Evolutionary conservation across 2,888 invertebrate genomes (phyloP).

Genomic region (Eupithecia exiguata): DNA sequence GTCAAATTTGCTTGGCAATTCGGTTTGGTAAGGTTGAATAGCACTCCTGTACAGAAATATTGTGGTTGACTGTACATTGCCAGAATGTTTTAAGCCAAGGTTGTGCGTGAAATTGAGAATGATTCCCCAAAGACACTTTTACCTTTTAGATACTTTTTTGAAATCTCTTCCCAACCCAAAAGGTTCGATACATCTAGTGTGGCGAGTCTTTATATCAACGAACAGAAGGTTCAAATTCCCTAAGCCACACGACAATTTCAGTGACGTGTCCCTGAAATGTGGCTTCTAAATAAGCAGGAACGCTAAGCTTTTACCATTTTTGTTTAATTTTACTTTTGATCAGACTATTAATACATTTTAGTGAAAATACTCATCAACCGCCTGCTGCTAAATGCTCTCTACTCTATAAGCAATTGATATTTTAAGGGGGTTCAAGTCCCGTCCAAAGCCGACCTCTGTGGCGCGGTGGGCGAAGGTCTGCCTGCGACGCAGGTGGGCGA

Average conservation of each 20-base stretch:
- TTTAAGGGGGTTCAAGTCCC: background rate
- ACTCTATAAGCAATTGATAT: background rate
- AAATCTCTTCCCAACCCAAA: background rate
- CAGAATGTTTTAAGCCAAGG: background rate
- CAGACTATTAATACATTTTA: background rate
- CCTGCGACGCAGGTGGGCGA: too few relatives aligned
- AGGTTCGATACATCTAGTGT: background rate
- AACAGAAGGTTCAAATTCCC: background rate
- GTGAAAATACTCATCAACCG: background rate
- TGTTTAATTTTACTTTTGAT: background rate
- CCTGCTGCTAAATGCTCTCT: background rate
- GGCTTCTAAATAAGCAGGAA: background rate
- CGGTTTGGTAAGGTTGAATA: background rate
- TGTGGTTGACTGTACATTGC: background rate
- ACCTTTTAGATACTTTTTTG: conserved; percentile 2
- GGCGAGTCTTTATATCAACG: background rate
- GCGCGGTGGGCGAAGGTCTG: too few relatives aligned
- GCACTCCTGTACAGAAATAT: background rate
- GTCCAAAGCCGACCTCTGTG: too few relatives aligned
- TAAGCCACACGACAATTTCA: background rate
- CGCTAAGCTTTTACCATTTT: background rate
- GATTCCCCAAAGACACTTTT: conserved; percentile 2
- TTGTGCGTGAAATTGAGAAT: background rate
- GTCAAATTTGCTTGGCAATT: background rate
- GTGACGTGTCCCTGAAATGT: background rate